Conservation (phyloP, 2,113 vertebrate genomes). For the Peromyscus californicus region DNA sequence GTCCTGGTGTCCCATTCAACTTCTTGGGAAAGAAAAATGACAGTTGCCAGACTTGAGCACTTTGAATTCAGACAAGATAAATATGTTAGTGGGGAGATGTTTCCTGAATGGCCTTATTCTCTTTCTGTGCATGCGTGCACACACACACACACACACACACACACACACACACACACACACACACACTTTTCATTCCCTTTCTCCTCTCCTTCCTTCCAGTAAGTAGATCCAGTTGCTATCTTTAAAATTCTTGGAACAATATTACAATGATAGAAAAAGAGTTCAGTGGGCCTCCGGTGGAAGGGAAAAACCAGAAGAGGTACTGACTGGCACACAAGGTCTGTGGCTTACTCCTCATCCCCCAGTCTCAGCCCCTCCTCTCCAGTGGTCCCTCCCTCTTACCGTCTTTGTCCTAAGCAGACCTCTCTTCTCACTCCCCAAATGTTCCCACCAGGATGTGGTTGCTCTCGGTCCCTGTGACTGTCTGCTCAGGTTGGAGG, state of each 20-base stretch:
- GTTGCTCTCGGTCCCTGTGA: not conserved
- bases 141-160: no score
- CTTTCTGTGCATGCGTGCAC: not conserved
- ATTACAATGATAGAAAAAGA: not conserved
- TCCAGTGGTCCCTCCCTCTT: not conserved
- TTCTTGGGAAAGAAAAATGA: not conserved
- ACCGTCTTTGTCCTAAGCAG: not conserved
- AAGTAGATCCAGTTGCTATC: not conserved
- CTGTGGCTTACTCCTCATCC: not conserved
- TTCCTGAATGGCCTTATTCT: not conserved
- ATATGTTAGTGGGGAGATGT: not conserved
- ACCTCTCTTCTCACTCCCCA: not conserved
- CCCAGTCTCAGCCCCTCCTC: not conserved
- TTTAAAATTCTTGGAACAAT: not conserved
- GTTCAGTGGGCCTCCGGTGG: not conserved
- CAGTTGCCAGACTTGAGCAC: slow-evolving; percentile 18
- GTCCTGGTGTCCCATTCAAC: not conserved
- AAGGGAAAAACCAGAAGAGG: no score
- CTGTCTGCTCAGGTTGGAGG: not conserved
- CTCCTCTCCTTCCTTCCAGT: not conserved
- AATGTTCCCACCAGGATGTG: not conserved
- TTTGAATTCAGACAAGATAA: not conserved
- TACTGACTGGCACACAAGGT: accelerated
- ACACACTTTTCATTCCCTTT: not conserved
- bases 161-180: no score